A percentile compares a stretch with the other conserved stretches of the same genome.
These are phyloP conservation scores for Sinhomidia bicolor DNA, from an alignment of 2,888 invertebrate species.

Conservation along the genomic window DNA sequence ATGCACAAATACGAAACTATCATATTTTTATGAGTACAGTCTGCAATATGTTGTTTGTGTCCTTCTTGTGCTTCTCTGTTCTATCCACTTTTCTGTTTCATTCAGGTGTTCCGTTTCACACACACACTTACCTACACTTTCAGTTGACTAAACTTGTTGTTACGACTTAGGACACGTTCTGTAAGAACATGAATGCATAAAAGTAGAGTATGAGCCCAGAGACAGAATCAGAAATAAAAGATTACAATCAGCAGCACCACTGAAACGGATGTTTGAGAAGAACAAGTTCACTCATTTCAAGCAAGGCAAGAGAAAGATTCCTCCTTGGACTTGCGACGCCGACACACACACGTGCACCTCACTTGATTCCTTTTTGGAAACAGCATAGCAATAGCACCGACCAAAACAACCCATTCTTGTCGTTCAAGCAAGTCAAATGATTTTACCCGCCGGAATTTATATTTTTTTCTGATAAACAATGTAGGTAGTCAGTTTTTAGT, in stretches of 20 bases:
- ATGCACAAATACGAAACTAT: not conserved
- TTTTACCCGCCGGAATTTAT: slow-evolving; percentile 41
- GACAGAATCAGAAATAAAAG: slow-evolving; percentile 8
- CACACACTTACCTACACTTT: not conserved
- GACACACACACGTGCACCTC: too few relatives aligned
- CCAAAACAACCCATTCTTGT: not conserved
- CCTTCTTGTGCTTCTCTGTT: not conserved
- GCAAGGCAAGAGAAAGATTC: too few relatives aligned
- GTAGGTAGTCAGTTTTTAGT: slow-evolving; percentile 21
- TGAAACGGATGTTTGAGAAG: slow-evolving; percentile 2
- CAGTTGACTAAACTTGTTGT: not conserved
- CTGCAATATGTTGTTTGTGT: not conserved
- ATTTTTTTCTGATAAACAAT: slow-evolving; percentile 32
- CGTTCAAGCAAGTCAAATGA: not conserved
- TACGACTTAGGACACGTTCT: not conserved
- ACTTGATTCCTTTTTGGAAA: too few relatives aligned
- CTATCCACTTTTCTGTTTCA: not conserved
- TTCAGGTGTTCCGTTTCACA: slow-evolving; percentile 9
- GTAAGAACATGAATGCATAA: not conserved
- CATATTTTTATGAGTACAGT: not conserved
- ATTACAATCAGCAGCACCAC: slow-evolving; percentile 16
- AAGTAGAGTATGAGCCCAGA: not conserved
- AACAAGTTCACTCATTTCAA: not conserved
- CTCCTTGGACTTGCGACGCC: too few relatives aligned
- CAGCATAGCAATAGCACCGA: not conserved